These are phyloP conservation scores for Dryomyza anilis DNA, from an alignment of 2,888 invertebrate genomes.

Conservation along the genomic window DNA sequence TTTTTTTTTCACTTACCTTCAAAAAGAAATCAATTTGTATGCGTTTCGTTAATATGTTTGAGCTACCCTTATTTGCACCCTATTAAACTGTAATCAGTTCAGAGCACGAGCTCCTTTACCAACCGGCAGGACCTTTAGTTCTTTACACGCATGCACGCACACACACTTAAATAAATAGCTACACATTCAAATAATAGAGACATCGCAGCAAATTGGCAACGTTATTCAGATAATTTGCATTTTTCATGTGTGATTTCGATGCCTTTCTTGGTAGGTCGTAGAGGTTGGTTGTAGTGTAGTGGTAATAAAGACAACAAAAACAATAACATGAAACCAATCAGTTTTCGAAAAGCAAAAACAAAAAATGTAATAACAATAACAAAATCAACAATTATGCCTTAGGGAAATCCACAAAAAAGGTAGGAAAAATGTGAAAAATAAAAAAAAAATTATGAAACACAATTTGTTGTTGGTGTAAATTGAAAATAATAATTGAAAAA, in stretches of 20 bases:
- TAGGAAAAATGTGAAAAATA: background rate
- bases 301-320: background rate
- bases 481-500: no score
- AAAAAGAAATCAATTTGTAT: slow-evolving; percentile 42
- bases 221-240: slow-evolving; percentile 12
- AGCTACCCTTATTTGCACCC: slow-evolving; percentile 13
- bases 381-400: slow-evolving; percentile 5
- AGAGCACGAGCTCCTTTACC: background rate
- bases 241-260: slow-evolving; percentile 13
- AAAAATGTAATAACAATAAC: background rate
- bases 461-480: no score
- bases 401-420: slow-evolving; percentile 2
- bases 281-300: no score
- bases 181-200: background rate
- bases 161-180: background rate
- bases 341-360: background rate
- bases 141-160: background rate
- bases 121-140: background rate
- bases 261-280: no score
- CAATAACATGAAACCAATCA: background rate
- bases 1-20: slow-evolving; percentile 40
- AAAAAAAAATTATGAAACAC: no score
- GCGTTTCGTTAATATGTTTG: background rate
- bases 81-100: slow-evolving; percentile 6
- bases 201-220: slow-evolving; percentile 6